phyloP scores from a whole-genome alignment of 2,113 vertebrate genomes.

The Bombycilla garrulus region DNA sequence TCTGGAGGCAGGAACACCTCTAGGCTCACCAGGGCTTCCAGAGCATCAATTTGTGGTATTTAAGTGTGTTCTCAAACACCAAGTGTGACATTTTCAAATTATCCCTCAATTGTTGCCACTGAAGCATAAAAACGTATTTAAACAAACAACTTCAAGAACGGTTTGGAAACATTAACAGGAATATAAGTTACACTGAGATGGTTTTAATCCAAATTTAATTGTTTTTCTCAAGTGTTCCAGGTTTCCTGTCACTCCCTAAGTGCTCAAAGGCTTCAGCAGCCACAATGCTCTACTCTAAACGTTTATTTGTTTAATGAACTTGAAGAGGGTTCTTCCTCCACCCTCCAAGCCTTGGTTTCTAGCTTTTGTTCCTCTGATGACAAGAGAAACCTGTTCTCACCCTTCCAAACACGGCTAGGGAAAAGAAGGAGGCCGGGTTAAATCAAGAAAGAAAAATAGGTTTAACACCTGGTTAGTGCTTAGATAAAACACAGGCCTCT shows the following conservation, averaged over 20 bases:
- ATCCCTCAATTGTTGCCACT: background rate
- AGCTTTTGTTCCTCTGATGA: background rate
- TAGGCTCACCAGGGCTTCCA: fast-evolving
- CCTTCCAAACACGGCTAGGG: background rate
- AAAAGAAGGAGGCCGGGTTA: background rate
- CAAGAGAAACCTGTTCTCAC: background rate
- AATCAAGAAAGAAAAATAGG: background rate
- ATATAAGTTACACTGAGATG: background rate
- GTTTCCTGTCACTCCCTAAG: background rate
- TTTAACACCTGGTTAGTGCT: background rate
- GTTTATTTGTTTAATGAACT: background rate
- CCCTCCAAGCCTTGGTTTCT: background rate
- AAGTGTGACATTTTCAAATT: background rate
- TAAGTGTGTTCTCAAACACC: background rate
- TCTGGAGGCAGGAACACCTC: background rate
- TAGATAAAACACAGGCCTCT: fast-evolving
- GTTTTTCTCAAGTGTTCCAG: background rate
- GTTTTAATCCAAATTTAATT: background rate
- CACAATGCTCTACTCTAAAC: background rate
- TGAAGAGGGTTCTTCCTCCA: background rate
- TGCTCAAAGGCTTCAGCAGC: background rate
- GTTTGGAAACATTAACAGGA: background rate
- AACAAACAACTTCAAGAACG: background rate
- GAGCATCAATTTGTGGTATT: background rate
- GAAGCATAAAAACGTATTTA: background rate